A percentile compares a stretch with the other conserved stretches of the same genome.
Conservation (phyloP, 2,113 vertebrate genomes). For the Aplodontia rufa region DNA sequence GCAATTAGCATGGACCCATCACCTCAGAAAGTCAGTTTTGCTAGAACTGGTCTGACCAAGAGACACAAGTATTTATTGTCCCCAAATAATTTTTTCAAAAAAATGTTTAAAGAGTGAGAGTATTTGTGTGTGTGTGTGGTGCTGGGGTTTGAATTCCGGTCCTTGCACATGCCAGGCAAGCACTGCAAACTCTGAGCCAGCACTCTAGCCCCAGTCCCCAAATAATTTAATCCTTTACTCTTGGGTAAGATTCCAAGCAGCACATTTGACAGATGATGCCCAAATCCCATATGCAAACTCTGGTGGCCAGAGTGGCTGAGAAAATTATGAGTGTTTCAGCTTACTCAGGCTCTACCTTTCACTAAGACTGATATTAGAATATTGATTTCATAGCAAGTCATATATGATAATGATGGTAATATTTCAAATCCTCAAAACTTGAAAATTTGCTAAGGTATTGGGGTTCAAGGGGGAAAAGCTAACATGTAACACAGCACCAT, state of each 20-base stretch:
- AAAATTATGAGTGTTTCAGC: neutral
- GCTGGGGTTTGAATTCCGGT: too few relatives aligned
- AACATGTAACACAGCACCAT: rapidly evolving
- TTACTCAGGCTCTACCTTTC: neutral
- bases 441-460: neutral
- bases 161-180: too few relatives aligned
- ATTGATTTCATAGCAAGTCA: neutral
- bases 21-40: neutral
- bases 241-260: neutral
- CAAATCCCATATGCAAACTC: neutral
- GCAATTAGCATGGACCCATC: too few relatives aligned
- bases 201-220: too few relatives aligned
- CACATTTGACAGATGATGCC: neutral
- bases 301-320: neutral
- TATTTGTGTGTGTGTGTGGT: too few relatives aligned
- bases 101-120: too few relatives aligned
- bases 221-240: neutral
- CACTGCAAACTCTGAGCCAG: too few relatives aligned
- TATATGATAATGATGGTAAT: neutral
- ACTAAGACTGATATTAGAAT: neutral
- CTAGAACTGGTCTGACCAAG: neutral
- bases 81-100: too few relatives aligned
- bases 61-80: too few relatives aligned
- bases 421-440: neutral
- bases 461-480: neutral